Evolutionary conservation across 2,113 vertebrate species (phyloP).

Genomic region (Lasiurus borealis): DNA sequence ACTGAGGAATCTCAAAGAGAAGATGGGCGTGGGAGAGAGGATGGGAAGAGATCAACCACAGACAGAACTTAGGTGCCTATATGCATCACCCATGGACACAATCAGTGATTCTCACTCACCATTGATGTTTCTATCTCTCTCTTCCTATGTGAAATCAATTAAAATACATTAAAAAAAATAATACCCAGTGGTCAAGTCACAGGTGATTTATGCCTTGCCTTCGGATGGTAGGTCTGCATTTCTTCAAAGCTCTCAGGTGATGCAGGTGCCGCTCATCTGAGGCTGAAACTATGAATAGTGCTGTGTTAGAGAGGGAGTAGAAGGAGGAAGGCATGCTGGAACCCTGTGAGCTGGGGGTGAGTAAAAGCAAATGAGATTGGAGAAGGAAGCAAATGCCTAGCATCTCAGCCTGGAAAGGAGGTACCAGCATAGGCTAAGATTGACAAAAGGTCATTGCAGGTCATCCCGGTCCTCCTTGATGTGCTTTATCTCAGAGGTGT

Average conservation of each 20-base stretch:
- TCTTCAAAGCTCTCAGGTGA: background rate
- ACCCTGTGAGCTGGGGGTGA: rapidly evolving
- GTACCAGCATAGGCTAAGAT: background rate
- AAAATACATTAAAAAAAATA: background rate
- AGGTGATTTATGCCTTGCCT: too few species aligned
- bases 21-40: too few species aligned
- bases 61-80: too few species aligned
- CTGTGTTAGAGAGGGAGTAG: background rate
- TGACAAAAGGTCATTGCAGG: background rate
- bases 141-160: too few species aligned
- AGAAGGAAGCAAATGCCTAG: background rate
- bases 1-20: too few species aligned
- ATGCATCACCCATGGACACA: too few species aligned
- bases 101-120: too few species aligned
- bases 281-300: background rate
- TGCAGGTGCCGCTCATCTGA: background rate
- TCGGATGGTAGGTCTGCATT: background rate
- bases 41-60: too few species aligned
- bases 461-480: background rate
- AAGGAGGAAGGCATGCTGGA: background rate
- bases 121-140: too few species aligned
- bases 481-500: background rate
- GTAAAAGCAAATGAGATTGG: background rate
- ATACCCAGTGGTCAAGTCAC: too few species aligned
- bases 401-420: background rate